phyloP scores from a whole-genome alignment of 2,888 invertebrate species.

The Platynereis dumerilii region DNA sequence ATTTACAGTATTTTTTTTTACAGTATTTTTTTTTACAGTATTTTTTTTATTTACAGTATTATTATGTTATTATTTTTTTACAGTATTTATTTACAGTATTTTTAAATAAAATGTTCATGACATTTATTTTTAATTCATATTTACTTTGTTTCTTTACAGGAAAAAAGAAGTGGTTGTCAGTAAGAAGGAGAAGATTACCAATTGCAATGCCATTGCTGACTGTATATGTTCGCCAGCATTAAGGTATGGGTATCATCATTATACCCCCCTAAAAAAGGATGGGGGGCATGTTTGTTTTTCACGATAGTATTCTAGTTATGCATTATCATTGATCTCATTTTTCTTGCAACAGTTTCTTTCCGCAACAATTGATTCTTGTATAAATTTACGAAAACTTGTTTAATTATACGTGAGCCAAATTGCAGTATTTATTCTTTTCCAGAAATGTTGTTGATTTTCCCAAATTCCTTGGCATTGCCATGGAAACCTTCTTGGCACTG shows the following conservation, averaged over 20 bases:
- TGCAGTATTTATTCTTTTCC: constrained; percentile 29
- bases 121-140: neutral
- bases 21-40: neutral
- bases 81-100: too few species aligned
- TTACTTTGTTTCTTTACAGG: constrained; percentile 61
- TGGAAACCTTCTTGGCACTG: constrained; percentile 73
- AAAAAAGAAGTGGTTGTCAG: constrained; percentile 67
- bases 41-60: constrained; percentile 8
- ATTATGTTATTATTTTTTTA: neutral
- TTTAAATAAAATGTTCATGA: neutral
- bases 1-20: neutral
- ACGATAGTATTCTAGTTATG: too few species aligned
- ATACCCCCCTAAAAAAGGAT: too few species aligned
- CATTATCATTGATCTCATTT: too few species aligned
- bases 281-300: too few species aligned
- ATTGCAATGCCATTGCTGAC: constrained; percentile 77
- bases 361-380: too few species aligned
- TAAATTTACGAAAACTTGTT: too few species aligned
- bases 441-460: constrained; percentile 63
- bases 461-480: constrained; percentile 73
- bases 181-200: constrained; percentile 74
- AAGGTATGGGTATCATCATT: too few species aligned
- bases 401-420: too few species aligned
- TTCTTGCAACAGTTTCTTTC: too few species aligned
- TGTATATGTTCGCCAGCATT: constrained; percentile 73